A percentile compares a stretch with the other conserved stretches of the same genome.
These are phyloP conservation scores for Tenthredo distinguenda DNA, from an alignment of 2,888 invertebrate genomes.

Conservation along the genomic window DNA sequence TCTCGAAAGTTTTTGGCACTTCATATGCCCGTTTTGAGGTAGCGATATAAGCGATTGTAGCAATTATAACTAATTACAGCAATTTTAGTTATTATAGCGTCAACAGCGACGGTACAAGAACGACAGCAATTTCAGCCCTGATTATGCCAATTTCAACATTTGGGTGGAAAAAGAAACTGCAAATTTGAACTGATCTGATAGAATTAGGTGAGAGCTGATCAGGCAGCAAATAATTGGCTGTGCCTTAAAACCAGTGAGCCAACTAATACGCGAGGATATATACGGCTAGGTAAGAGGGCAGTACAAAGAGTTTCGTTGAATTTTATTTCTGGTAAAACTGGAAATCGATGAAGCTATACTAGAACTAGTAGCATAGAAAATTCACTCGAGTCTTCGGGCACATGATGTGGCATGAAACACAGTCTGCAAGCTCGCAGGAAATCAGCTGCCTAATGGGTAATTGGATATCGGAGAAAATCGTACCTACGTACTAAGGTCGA, in stretches of 20 bases:
- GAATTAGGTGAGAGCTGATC: neutral
- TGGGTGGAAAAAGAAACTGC: neutral
- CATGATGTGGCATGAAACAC: neutral
- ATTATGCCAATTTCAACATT: neutral
- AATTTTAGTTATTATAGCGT: neutral
- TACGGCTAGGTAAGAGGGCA: neutral
- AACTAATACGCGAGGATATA: neutral
- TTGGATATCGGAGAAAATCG: constrained; percentile 32
- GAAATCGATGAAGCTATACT: neutral
- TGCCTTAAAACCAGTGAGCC: neutral
- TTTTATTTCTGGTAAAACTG: neutral
- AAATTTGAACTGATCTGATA: neutral
- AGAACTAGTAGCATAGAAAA: constrained; percentile 10
- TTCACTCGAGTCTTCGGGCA: constrained; percentile 12
- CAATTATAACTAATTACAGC: neutral
- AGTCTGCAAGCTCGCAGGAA: constrained; percentile 12
- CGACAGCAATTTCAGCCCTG: neutral
- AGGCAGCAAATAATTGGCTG: neutral
- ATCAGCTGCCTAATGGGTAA: constrained; percentile 30
- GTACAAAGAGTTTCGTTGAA: neutral
- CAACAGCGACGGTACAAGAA: neutral
- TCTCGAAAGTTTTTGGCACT: neutral
- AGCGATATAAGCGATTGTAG: neutral
- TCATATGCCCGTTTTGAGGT: neutral
- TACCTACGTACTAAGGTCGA: neutral